Evolutionary conservation across 2,888 invertebrate genomes (phyloP).

Genomic region (Dromius quadrimaculatus): DNA sequence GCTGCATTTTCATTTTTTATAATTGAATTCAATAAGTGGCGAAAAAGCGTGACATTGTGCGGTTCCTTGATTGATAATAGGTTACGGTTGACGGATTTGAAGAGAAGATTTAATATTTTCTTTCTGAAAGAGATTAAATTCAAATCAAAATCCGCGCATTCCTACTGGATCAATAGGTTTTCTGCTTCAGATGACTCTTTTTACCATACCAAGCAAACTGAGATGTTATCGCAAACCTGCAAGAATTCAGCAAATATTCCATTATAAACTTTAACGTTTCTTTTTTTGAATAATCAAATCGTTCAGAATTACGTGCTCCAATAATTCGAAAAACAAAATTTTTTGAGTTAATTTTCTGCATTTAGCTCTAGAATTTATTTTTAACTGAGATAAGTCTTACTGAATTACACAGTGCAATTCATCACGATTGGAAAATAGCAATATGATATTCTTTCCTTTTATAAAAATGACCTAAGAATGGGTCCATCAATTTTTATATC

Average conservation of each 20-base stretch:
- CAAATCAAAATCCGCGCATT: conserved; percentile 36
- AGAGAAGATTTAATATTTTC: conserved; percentile 40
- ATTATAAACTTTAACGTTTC: too few species aligned
- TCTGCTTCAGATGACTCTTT: conserved; percentile 15
- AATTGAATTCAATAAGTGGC: conserved; percentile 52
- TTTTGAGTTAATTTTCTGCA: too few species aligned
- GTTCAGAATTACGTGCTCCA: too few species aligned
- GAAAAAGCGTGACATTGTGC: conserved; percentile 50
- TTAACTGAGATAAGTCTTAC: too few species aligned
- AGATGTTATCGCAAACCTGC: background rate
- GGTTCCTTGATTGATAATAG: conserved; percentile 44
- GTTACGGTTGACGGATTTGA: conserved; percentile 37
- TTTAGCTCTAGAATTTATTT: too few species aligned
- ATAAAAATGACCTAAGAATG: too few species aligned
- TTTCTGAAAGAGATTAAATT: conserved; percentile 28
- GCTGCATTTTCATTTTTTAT: conserved; percentile 51
- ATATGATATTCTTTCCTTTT: too few species aligned
- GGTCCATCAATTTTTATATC: too few species aligned
- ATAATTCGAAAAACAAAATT: too few species aligned
- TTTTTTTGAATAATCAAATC: too few species aligned
- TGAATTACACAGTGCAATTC: too few species aligned
- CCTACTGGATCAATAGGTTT: conserved; percentile 8
- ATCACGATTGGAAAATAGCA: too few species aligned
- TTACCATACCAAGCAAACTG: conserved; percentile 5
- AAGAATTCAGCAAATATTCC: conserved; percentile 23